Conservation (phyloP, 2,888 invertebrate genomes). For the Cryptocephalus moraei region DNA sequence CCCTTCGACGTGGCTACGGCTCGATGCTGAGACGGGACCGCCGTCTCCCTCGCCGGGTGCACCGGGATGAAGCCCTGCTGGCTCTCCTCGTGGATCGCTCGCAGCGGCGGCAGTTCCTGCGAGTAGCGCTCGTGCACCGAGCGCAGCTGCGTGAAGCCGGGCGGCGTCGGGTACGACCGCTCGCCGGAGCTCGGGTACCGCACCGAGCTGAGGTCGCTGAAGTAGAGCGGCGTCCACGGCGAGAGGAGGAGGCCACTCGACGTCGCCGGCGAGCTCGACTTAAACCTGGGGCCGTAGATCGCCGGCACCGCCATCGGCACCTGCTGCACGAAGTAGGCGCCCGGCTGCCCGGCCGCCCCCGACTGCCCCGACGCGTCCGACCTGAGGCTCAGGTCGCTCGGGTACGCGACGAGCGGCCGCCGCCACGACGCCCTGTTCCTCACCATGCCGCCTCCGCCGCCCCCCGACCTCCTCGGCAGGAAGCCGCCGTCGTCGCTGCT, state of each 20-base stretch:
- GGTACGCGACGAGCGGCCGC: slow-evolving; percentile 52
- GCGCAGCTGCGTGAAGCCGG: slow-evolving; percentile 55
- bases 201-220: slow-evolving; percentile 81
- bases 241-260: slow-evolving; percentile 48
- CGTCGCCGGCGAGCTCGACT: slow-evolving; percentile 55
- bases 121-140: slow-evolving; percentile 59
- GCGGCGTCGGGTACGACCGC: slow-evolving; percentile 62
- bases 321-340: slow-evolving; percentile 22
- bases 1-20: slow-evolving; percentile 45
- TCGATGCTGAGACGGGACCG: slow-evolving; percentile 28
- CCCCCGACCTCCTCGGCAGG: slow-evolving; percentile 45
- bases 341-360: slow-evolving; percentile 34
- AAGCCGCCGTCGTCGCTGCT: slow-evolving; percentile 79
- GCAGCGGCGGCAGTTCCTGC: slow-evolving; percentile 60
- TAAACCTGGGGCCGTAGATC: slow-evolving; percentile 43
- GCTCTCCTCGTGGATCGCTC: slow-evolving; percentile 64
- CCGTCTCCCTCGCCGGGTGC: slow-evolving; percentile 51
- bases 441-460: slow-evolving; percentile 2
- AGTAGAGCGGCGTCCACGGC: slow-evolving; percentile 66
- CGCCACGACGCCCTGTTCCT: slow-evolving; percentile 53
- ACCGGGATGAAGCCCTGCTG: slow-evolving; percentile 48
- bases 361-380: slow-evolving; percentile 46
- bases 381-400: slow-evolving; percentile 56
- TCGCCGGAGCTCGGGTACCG: slow-evolving; percentile 67
- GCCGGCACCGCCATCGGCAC: slow-evolving; percentile 30